Evolutionary conservation across 2,797 vertebrate species (phyloP).

Genomic region (Syngnathus rostellatus): DNA sequence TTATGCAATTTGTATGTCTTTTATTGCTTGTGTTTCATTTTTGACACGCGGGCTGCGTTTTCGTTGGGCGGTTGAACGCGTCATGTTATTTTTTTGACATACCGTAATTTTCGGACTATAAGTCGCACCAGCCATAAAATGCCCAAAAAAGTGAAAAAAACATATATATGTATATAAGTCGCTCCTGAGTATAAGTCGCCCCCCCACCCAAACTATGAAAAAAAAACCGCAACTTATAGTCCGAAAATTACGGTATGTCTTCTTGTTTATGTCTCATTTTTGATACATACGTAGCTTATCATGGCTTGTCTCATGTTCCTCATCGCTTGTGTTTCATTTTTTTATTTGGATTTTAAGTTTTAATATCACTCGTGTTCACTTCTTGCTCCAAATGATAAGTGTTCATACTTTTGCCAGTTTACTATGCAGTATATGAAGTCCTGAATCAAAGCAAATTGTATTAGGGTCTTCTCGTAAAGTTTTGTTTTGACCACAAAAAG

Average conservation of each 20-base stretch:
- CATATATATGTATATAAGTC: no score
- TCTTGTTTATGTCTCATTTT: neutral
- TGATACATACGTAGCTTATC: neutral
- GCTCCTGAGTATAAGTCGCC: no score
- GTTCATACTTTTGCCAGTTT: neutral
- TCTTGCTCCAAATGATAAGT: neutral
- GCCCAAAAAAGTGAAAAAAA: no score
- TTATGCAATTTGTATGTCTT: neutral
- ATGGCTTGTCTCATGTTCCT: neutral
- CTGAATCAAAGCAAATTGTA: constrained; percentile 1
- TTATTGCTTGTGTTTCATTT: no score
- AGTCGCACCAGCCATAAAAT: no score
- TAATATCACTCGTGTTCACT: neutral
- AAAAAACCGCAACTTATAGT: no score
- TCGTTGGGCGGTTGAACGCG: no score
- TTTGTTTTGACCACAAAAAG: neutral
- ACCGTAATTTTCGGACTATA: no score
- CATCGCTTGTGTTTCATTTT: neutral
- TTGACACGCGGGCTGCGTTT: no score
- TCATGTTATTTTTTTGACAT: no score
- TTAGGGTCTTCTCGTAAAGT: neutral
- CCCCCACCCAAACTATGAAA: no score
- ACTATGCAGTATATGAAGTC: neutral
- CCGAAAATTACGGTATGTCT: neutral
- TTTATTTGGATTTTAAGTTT: neutral